phyloP scores from a whole-genome alignment of 2,888 invertebrate species.

The Aethes cnicana region DNA sequence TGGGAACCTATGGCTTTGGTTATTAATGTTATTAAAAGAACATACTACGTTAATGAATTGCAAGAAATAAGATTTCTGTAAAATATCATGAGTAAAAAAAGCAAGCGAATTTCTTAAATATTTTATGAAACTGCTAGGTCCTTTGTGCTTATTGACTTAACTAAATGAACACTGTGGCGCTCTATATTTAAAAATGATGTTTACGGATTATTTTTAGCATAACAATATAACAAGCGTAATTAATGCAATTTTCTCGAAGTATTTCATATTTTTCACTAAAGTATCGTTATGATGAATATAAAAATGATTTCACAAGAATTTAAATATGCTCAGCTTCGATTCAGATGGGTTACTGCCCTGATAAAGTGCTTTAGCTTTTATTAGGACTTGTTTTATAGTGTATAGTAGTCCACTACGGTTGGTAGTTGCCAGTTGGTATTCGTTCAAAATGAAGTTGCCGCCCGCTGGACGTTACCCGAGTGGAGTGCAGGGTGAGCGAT shows the following conservation, averaged over 20 bases:
- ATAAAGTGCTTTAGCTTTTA: slow-evolving; percentile 18
- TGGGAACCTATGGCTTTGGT: too few relatives aligned
- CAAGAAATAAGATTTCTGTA: too few relatives aligned
- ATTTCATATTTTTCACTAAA: background rate
- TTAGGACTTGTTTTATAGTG: too few relatives aligned
- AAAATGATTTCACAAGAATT: background rate
- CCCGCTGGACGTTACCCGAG: slow-evolving; percentile 1
- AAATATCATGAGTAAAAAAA: slow-evolving; percentile 3
- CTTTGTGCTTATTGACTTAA: slow-evolving; percentile 24
- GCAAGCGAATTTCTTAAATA: slow-evolving; percentile 26
- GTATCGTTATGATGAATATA: background rate
- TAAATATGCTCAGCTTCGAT: slow-evolving; percentile 18
- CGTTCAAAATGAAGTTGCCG: background rate
- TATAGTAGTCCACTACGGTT: background rate
- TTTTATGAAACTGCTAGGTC: slow-evolving; percentile 3
- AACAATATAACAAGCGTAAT: too few relatives aligned
- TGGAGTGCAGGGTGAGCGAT: slow-evolving; percentile 10
- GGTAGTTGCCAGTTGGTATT: background rate
- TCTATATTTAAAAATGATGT: background rate
- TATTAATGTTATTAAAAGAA: too few relatives aligned
- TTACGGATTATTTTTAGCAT: too few relatives aligned
- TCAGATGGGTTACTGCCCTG: background rate
- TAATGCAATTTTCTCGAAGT: slow-evolving; percentile 2
- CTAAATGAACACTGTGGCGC: slow-evolving; percentile 17
- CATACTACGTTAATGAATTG: too few relatives aligned